A percentile compares a stretch with the other conserved stretches of the same genome.
Conservation (phyloP, 1,140 invertebrate species). For the Danaus plexippus region DNA sequence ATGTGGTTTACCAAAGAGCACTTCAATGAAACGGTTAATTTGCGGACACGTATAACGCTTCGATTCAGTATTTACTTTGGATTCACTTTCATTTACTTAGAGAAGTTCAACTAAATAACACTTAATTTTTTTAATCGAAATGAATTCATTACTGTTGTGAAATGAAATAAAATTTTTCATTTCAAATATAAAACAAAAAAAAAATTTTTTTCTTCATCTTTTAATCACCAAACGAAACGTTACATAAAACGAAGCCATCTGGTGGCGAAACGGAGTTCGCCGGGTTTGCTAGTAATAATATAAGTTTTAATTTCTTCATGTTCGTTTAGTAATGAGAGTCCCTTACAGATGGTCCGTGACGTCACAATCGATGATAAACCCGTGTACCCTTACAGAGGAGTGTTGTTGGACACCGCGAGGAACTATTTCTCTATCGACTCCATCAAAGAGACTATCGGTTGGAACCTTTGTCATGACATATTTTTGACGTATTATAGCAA, state of each 20-base stretch:
- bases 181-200: too few relatives aligned
- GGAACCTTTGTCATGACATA: slow-evolving; percentile 8
- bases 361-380: slow-evolving; percentile 79
- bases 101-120: too few relatives aligned
- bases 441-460: slow-evolving; percentile 80
- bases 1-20: too few relatives aligned
- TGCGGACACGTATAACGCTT: too few relatives aligned
- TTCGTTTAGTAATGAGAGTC: neutral
- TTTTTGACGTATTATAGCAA: too few relatives aligned
- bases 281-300: slow-evolving; percentile 6
- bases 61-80: too few relatives aligned
- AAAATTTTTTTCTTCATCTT: too few relatives aligned
- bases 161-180: too few relatives aligned
- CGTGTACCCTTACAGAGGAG: slow-evolving; percentile 81
- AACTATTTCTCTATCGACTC: slow-evolving; percentile 79
- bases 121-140: too few relatives aligned
- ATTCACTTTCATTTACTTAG: too few relatives aligned
- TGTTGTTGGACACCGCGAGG: slow-evolving; percentile 83
- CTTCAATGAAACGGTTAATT: too few relatives aligned
- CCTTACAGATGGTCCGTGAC: slow-evolving; percentile 72
- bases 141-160: slow-evolving; percentile 1
- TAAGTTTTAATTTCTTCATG: slow-evolving; percentile 1
- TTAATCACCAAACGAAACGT: slow-evolving; percentile 2
- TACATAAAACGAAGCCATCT: slow-evolving; percentile 1
- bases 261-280: too few relatives aligned